Evolutionary conservation across 2,888 invertebrate genomes (phyloP).

Genomic region (Lasius fuliginosus): DNA sequence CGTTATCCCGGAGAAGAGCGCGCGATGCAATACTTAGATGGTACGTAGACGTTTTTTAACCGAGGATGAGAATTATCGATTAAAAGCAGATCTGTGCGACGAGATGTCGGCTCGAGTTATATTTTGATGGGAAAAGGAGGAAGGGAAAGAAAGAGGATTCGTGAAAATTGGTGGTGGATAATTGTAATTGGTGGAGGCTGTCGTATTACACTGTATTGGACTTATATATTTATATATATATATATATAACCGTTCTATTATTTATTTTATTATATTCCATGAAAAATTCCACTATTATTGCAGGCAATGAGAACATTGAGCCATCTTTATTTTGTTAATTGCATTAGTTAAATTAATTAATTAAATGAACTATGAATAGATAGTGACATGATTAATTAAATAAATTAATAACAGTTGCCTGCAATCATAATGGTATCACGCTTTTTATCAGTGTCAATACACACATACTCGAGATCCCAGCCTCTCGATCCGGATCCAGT

Average conservation of each 20-base stretch:
- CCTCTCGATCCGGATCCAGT: slow-evolving; percentile 71
- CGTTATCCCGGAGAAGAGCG: slow-evolving; percentile 92
- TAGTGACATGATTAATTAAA: background rate
- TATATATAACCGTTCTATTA: slow-evolving; percentile 77
- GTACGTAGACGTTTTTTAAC: slow-evolving; percentile 80
- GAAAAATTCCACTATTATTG: slow-evolving; percentile 73
- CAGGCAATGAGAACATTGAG: slow-evolving; percentile 60
- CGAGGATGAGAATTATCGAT: slow-evolving; percentile 42
- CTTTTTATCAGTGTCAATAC: slow-evolving; percentile 85
- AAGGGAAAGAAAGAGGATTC: slow-evolving; percentile 44
- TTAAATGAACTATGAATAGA: background rate
- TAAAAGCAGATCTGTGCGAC: slow-evolving; percentile 63
- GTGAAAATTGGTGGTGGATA: slow-evolving; percentile 78
- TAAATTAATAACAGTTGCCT: slow-evolving; percentile 69
- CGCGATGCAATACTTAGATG: slow-evolving; percentile 86
- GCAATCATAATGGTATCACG: slow-evolving; percentile 82
- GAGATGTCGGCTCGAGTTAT: slow-evolving; percentile 46
- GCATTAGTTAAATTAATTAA: background rate
- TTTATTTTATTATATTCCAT: slow-evolving; percentile 81
- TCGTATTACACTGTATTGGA: slow-evolving; percentile 73
- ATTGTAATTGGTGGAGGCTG: slow-evolving; percentile 80
- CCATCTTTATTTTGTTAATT: background rate
- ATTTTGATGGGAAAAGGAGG: slow-evolving; percentile 9
- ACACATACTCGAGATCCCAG: slow-evolving; percentile 80
- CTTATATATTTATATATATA: slow-evolving; percentile 56